Percentiles rank a stretch among this genome's conserved stretches.
Evolutionary conservation across 2,888 invertebrate genomes (phyloP).

Genomic region (Siphonodentalium dalli): DNA sequence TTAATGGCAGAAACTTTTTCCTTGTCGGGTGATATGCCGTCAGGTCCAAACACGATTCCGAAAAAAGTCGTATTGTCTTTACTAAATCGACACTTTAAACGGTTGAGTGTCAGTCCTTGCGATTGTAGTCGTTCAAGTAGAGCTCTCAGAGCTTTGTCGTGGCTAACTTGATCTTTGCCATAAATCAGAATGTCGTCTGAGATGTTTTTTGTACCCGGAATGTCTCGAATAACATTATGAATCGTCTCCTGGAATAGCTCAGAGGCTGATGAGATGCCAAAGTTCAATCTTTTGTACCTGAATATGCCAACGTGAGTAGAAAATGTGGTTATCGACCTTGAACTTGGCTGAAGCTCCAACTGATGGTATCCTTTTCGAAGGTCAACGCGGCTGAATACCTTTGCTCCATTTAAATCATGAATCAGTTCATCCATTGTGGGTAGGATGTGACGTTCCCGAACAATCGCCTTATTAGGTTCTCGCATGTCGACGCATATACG

Average conservation of each 20-base stretch:
- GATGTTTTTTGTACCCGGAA: conserved; percentile 55
- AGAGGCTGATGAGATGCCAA: conserved; percentile 57
- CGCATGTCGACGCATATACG: conserved; percentile 42
- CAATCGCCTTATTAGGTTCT: conserved; percentile 33
- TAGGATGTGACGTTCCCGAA: conserved; percentile 29
- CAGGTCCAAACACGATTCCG: conserved; percentile 20
- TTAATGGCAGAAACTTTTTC: conserved; percentile 31
- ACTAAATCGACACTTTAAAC: conserved; percentile 47
- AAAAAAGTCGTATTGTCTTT: conserved; percentile 27
- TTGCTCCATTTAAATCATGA: conserved; percentile 32
- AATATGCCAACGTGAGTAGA: conserved; percentile 34
- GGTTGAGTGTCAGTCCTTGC: conserved; percentile 34
- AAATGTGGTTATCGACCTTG: conserved; percentile 37
- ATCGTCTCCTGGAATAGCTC: conserved; percentile 65
- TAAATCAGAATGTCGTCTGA: conserved; percentile 63
- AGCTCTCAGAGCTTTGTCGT: conserved; percentile 42
- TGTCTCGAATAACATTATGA: conserved; percentile 50
- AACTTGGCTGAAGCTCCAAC: conserved; percentile 34
- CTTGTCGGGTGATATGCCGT: conserved; percentile 30
- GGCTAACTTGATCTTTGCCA: conserved; percentile 44
- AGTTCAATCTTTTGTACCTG: conserved; percentile 34
- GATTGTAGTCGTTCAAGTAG: conserved; percentile 32
- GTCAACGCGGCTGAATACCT: conserved; percentile 35
- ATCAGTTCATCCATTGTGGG: conserved; percentile 37
- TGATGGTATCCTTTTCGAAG: conserved; percentile 37